These are phyloP conservation scores for Trisateles emortualis DNA, from an alignment of 2,888 invertebrate species.

Conservation along the genomic window DNA sequence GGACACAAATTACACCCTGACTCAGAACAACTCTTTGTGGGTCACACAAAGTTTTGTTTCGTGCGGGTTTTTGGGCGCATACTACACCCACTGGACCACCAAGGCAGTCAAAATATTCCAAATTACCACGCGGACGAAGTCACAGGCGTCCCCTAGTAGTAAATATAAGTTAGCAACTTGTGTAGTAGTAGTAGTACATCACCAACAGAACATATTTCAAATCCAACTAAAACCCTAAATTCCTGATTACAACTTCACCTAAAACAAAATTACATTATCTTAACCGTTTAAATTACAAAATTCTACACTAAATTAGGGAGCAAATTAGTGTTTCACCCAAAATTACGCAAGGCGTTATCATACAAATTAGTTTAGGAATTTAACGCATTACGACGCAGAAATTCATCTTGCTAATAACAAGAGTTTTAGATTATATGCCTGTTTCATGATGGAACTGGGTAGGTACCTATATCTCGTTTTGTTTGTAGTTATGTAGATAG, in stretches of 20 bases:
- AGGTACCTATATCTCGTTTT: background rate
- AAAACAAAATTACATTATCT: conserved; percentile 33
- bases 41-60: too few species aligned
- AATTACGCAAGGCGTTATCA: conserved; percentile 20
- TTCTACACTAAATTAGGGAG: conserved; percentile 27
- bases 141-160: too few species aligned
- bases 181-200: too few species aligned
- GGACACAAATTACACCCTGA: too few species aligned
- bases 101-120: too few species aligned
- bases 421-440: background rate
- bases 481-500: background rate
- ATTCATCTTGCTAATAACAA: conserved; percentile 18
- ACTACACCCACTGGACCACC: too few species aligned
- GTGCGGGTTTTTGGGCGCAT: too few species aligned
- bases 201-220: background rate
- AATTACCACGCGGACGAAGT: too few species aligned
- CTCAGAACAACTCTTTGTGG: too few species aligned
- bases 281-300: conserved; percentile 22
- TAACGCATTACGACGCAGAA: conserved; percentile 19
- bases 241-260: conserved; percentile 4
- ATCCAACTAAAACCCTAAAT: conserved; percentile 11
- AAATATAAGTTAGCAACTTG: too few species aligned
- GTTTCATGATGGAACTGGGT: too few species aligned
- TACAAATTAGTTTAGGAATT: conserved; percentile 44
- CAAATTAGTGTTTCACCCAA: conserved; percentile 15